phyloP scores from a whole-genome alignment of 2,888 invertebrate species.

The Creontiades dilutus region DNA sequence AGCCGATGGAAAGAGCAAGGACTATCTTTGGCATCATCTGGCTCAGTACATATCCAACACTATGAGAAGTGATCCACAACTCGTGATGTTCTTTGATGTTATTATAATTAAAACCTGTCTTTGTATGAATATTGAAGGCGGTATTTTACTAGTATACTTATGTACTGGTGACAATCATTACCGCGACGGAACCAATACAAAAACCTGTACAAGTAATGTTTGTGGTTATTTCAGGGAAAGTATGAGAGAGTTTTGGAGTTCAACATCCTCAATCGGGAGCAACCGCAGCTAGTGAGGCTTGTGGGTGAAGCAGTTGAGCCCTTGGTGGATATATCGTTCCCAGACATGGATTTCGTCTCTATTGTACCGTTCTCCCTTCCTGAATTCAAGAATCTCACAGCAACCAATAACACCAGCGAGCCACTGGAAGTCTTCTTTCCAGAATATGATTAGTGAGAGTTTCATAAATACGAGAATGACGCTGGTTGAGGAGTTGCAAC shows the following conservation, averaged over 20 bases:
- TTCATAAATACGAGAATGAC: too few relatives aligned
- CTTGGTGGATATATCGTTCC: conserved; percentile 20
- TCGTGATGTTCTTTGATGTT: too few relatives aligned
- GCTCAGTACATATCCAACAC: too few relatives aligned
- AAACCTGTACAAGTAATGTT: background rate
- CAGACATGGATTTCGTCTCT: conserved; percentile 55
- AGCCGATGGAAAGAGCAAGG: too few relatives aligned
- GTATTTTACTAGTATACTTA: too few relatives aligned
- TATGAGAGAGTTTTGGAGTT: conserved; percentile 61
- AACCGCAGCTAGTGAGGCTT: conserved; percentile 52
- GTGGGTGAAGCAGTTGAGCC: conserved; percentile 59
- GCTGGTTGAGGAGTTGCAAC: too few relatives aligned
- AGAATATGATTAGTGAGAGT: conserved; percentile 59
- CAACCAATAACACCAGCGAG: conserved; percentile 47
- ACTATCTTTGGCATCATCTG: too few relatives aligned
- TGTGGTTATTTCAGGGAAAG: conserved; percentile 49
- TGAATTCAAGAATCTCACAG: conserved; percentile 38
- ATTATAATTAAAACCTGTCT: too few relatives aligned
- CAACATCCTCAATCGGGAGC: conserved; percentile 39
- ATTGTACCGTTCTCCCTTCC: conserved; percentile 31
- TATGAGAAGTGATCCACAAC: too few relatives aligned
- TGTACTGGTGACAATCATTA: too few relatives aligned
- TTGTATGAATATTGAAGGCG: too few relatives aligned
- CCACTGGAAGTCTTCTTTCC: conserved; percentile 67
- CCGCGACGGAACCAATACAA: too few relatives aligned